phyloP scores from a whole-genome alignment of 2,888 invertebrate genomes.

The Heliothis peltigera region DNA sequence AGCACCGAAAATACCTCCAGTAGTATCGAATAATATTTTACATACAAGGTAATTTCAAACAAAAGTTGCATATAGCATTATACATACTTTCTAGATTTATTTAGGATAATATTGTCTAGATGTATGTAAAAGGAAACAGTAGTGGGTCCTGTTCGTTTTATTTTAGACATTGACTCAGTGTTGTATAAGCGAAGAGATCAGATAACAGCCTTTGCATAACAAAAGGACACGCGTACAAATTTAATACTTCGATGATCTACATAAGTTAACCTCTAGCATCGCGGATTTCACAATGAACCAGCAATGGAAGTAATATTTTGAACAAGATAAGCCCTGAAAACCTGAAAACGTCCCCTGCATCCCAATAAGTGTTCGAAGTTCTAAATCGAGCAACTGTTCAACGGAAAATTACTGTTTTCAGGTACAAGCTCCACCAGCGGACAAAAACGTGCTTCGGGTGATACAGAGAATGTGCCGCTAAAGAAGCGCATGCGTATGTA shows the following conservation, averaged over 20 bases:
- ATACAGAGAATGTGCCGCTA: constrained; percentile 55
- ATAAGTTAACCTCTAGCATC: neutral
- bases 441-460: constrained; percentile 65
- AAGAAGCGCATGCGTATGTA: constrained; percentile 74
- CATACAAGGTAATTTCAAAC: too few species aligned
- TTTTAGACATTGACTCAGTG: constrained; percentile 4
- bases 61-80: neutral
- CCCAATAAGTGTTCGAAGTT: too few species aligned
- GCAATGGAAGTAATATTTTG: neutral
- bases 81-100: neutral
- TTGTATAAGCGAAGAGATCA: constrained; percentile 1
- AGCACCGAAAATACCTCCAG: too few species aligned
- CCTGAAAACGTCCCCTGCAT: too few species aligned
- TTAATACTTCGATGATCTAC: neutral
- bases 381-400: neutral
- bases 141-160: neutral
- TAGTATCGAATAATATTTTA: too few species aligned
- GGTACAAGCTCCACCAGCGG: constrained; percentile 71
- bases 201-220: constrained; percentile 14
- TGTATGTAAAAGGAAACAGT: neutral
- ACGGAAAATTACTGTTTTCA: constrained; percentile 49
- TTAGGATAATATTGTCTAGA: neutral
- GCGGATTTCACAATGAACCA: neutral
- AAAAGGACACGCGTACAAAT: neutral
- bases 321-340: neutral